Base-by-base conservation (phyloP, 2,797 vertebrate genomes). In the Tangara arthus region DNA sequence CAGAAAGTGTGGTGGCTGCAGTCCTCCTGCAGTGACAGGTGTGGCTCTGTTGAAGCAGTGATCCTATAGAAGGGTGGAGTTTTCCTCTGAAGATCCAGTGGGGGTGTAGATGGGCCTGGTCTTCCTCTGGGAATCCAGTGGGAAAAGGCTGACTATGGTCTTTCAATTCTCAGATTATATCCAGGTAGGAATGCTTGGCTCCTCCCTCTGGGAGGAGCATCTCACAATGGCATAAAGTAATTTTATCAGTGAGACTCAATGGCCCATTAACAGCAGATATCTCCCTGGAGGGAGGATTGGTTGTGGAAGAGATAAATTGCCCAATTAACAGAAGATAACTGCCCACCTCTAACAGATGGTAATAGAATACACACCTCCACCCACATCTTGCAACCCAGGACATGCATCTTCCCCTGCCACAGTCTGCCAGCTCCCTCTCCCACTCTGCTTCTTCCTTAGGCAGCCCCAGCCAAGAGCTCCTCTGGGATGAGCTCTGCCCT, bases 341-440 rank as follows among this genome's bases (percentile, higher is more conserved):
- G 55, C 22, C 55, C 22, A 24, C 55, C 15, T 56, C 22, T 56
- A 16, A 56, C 55, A 34, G 55, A 56, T 34, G n/a, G n/a, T 34
- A 24, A 34, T 8, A 56, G 22, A 56, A 16, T 34, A 21, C 14
- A 34, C n/a, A 56, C n/a, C 15, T 56, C 55, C 55, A 34, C 22
- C n/a, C 55, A 56, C n/a, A 56, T 34, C n/a, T 34, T 24, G 55
- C 55, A 34, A 24, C 10, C 55, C 22, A 56, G 55, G 55, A 56
- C n/a, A 8, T 34, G 32, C 47, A 20, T 19, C 55, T 77, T 44
- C 27, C 41, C 44, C 2, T 21, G 27, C 27, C 13, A n/a, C 53
- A 37, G 6, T 8, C 41, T 56, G 65, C 34, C 70, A 56, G 34
- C 9, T 22, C 6, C 27, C 0, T 0, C 69, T 44, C 24, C 20